Percentiles rank a stretch among this genome's conserved stretches.
These are phyloP conservation scores for Yponomeuta evonymella DNA, from an alignment of 2,888 invertebrate genomes.

Conservation along the genomic window DNA sequence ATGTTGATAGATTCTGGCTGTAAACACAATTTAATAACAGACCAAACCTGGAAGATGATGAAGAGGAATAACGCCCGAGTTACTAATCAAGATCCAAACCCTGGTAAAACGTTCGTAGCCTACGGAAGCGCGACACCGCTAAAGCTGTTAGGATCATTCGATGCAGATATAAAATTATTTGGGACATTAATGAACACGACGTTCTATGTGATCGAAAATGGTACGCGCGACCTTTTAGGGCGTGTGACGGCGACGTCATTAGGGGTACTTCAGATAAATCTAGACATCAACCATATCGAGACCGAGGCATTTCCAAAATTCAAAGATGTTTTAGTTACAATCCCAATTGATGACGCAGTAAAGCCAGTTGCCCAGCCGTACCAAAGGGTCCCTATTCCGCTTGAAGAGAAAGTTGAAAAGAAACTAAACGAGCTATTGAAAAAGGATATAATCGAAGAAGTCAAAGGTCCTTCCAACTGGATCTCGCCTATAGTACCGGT, in stretches of 20 bases:
- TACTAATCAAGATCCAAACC: conserved; percentile 17
- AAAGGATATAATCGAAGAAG: conserved; percentile 36
- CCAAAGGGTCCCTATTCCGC: conserved; percentile 26
- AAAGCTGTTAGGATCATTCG: neutral
- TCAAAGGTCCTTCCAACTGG: conserved; percentile 15
- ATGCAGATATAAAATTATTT: neutral
- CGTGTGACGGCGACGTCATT: conserved; percentile 1
- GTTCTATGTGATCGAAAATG: conserved; percentile 10
- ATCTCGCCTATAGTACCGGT: no score
- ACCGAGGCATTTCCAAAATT: conserved; percentile 21
- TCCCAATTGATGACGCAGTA: conserved; percentile 29
- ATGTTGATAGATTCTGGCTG: conserved; percentile 18
- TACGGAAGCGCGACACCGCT: conserved; percentile 25
- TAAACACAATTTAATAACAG: conserved; percentile 26
- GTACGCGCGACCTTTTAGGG: conserved; percentile 1
- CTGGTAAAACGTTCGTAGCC: conserved; percentile 22
- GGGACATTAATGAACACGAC: neutral
- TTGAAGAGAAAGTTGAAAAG: neutral
- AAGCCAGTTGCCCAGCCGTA: conserved; percentile 34
- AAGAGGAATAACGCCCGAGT: conserved; percentile 19
- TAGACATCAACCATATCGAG: neutral
- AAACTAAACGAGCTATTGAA: conserved; percentile 26
- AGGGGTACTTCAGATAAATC: neutral
- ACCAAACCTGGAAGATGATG: conserved; percentile 24
- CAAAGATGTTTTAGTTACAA: conserved; percentile 21